phyloP scores from a whole-genome alignment of 2,888 invertebrate species.

The Lasius platythorax region DNA sequence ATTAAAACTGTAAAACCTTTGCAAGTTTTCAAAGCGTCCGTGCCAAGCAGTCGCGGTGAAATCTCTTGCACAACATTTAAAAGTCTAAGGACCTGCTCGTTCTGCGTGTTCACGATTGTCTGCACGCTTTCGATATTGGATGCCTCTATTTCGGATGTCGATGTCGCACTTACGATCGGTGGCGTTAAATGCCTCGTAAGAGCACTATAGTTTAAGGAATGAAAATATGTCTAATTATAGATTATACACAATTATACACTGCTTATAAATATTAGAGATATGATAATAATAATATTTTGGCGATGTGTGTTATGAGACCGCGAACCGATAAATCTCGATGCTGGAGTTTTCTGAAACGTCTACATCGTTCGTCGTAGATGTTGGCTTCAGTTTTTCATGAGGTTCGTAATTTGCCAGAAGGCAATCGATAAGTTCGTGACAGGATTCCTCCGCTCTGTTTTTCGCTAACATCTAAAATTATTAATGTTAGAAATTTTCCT shows the following conservation, averaged over 20 bases:
- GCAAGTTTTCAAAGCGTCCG: conserved; percentile 88
- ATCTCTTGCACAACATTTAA: conserved; percentile 88
- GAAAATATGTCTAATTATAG: conserved; percentile 31
- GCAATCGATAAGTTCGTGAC: conserved; percentile 91
- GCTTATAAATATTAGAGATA: neutral
- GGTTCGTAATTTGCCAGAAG: conserved; percentile 90
- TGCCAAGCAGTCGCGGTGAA: conserved; percentile 88
- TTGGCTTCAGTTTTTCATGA: conserved; percentile 86
- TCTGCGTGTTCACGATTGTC: conserved; percentile 90
- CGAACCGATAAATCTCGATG: conserved; percentile 89
- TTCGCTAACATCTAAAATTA: conserved; percentile 88
- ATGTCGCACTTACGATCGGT: conserved; percentile 86
- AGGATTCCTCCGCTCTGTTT: conserved; percentile 90
- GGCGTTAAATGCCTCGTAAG: conserved; percentile 91
- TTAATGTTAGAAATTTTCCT: neutral
- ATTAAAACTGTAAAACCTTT: conserved; percentile 85
- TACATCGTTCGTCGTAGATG: conserved; percentile 84
- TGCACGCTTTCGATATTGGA: conserved; percentile 88
- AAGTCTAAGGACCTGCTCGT: conserved; percentile 89
- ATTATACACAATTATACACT: neutral
- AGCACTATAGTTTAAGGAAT: conserved; percentile 86
- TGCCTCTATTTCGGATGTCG: conserved; percentile 86
- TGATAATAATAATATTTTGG: neutral
- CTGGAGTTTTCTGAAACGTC: conserved; percentile 89
- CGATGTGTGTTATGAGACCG: neutral